phyloP scores from a whole-genome alignment of 2,113 vertebrate genomes.

The Paratilapia polleni region DNA sequence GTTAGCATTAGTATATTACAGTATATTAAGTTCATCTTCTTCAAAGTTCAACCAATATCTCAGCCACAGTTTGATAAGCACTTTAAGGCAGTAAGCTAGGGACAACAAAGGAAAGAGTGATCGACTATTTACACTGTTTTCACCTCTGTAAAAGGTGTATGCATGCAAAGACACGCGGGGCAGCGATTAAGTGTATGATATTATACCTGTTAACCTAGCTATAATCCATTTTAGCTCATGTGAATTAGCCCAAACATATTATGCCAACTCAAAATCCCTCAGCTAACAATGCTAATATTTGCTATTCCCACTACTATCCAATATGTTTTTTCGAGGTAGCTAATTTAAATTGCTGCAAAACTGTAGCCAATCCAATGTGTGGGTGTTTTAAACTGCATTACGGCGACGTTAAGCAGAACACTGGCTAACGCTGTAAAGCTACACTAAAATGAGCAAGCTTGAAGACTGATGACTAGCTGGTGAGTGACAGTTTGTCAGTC shows the following conservation, averaged over 20 bases:
- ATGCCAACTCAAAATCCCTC: not conserved
- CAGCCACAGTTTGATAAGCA: not conserved
- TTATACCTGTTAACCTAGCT: not conserved
- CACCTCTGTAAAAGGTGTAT: not conserved
- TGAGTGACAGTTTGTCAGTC: slow-evolving; percentile 1
- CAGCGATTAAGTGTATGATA: not conserved
- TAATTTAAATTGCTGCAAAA: not conserved
- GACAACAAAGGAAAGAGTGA: not conserved
- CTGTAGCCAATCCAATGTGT: not conserved
- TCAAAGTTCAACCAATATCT: not conserved
- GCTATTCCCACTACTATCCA: not conserved
- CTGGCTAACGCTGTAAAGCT: not conserved
- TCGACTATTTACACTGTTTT: not conserved
- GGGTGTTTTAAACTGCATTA: not conserved
- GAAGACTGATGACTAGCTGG: not conserved
- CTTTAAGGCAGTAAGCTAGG: not conserved
- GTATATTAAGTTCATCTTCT: not conserved
- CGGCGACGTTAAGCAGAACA: not conserved
- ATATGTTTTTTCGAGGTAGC: not conserved
- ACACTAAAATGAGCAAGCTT: not conserved
- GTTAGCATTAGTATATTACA: no score
- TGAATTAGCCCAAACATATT: not conserved
- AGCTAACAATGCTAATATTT: not conserved
- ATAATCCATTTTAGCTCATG: not conserved
- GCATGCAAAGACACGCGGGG: not conserved